phyloP scores from a whole-genome alignment of 2,113 vertebrate genomes.

The Corythoichthys intestinalis region DNA sequence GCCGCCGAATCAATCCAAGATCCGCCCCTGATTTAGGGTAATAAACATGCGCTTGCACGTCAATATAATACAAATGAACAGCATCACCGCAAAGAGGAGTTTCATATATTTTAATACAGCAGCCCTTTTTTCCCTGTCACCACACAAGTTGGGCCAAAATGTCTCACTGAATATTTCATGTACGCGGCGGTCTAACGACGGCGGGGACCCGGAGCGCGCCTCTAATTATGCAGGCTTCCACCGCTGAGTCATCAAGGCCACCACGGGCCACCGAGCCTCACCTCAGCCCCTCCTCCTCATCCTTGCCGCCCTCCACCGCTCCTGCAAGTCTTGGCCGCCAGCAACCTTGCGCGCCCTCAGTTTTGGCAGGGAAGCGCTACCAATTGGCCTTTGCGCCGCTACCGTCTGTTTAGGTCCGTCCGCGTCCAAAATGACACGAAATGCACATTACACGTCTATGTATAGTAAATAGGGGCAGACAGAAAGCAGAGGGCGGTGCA shows the following conservation, averaged over 20 bases:
- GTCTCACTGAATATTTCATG: conserved; percentile 64
- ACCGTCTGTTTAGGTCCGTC: conserved; percentile 20
- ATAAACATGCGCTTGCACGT: too few relatives aligned
- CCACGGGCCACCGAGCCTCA: conserved; percentile 14
- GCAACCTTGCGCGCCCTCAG: conserved; percentile 15
- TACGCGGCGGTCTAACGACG: conserved; percentile 47
- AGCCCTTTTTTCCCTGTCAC: conserved; percentile 53
- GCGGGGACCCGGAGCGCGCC: conserved; percentile 39
- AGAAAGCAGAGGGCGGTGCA: conserved; percentile 25
- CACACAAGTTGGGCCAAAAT: conserved; percentile 39
- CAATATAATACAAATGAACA: not conserved
- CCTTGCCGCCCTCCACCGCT: not conserved
- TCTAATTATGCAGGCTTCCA: conserved; percentile 52
- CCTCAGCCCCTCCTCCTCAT: conserved; percentile 9
- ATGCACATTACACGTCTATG: conserved; percentile 32
- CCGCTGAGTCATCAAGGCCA: conserved; percentile 44
- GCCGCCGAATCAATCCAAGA: too few relatives aligned
- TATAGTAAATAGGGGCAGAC: conserved; percentile 42
- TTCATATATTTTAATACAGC: conserved; percentile 27
- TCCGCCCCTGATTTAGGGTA: too few relatives aligned
- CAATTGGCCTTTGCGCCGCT: conserved; percentile 2
- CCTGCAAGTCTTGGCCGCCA: not conserved
- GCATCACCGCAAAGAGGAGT: not conserved
- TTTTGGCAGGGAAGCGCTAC: conserved; percentile 5
- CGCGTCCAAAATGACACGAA: conserved; percentile 31